These are phyloP conservation scores for Collichthys lucidus DNA, from an alignment of 2,113 vertebrate species.

Conservation along the genomic window DNA sequence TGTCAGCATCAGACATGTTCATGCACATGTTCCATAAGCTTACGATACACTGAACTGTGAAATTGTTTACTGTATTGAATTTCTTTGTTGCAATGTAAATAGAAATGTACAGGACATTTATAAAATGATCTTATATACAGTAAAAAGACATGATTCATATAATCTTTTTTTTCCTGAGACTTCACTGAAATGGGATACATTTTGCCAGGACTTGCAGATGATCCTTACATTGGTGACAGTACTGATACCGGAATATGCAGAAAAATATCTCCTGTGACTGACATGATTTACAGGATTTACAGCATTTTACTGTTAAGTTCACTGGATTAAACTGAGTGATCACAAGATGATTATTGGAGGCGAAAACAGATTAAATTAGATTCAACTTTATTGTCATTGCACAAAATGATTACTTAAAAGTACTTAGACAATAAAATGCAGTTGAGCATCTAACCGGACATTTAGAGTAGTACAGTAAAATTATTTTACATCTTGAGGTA, in stretches of 20 bases:
- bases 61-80: constrained; percentile 61
- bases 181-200: constrained; percentile 18
- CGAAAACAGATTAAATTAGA: no score
- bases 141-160: constrained; percentile 55
- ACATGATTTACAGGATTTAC: no score
- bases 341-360: no score
- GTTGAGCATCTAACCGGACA: no score
- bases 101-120: constrained; percentile 63
- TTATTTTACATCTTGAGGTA: background rate
- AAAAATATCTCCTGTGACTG: no score
- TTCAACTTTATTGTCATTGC: no score
- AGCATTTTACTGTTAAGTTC: no score
- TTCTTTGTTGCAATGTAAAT: constrained; percentile 59
- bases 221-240: background rate
- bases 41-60: constrained; percentile 74
- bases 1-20: constrained; percentile 34
- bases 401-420: no score
- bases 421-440: no score
- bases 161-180: constrained; percentile 13
- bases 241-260: no score
- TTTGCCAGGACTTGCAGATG: background rate
- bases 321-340: no score
- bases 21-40: constrained; percentile 71
- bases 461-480: no score
- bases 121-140: constrained; percentile 53